These are phyloP conservation scores for Girardia tigrina DNA, from an alignment of 2,888 invertebrate genomes.

Conservation along the genomic window DNA sequence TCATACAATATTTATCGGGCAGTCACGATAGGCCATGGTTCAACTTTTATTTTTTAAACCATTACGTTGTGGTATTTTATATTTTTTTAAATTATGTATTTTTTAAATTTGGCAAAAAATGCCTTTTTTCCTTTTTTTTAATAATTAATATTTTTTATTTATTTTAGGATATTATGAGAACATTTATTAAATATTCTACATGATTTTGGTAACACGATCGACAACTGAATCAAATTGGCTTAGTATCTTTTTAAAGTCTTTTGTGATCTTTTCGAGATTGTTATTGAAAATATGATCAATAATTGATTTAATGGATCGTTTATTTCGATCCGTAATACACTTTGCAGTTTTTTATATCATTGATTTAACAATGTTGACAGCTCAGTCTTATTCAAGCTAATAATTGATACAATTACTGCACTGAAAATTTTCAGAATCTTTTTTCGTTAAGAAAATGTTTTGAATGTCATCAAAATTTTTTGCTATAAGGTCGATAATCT, in stretches of 20 bases:
- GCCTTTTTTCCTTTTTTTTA: too few relatives aligned
- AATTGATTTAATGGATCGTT: not conserved
- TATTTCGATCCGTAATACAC: constrained; percentile 10
- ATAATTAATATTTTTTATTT: too few relatives aligned
- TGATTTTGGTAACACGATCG: not conserved
- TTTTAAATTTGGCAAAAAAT: too few relatives aligned
- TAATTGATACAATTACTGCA: not conserved
- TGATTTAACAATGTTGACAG: not conserved
- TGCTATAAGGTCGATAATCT: not conserved
- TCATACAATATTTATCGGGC: too few relatives aligned
- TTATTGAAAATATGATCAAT: not conserved
- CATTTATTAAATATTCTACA: not conserved
- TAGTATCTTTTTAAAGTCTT: not conserved
- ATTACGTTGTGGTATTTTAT: too few relatives aligned
- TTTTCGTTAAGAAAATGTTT: not conserved
- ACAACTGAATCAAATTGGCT: not conserved
- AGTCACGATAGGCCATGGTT: too few relatives aligned
- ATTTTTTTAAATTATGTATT: too few relatives aligned
- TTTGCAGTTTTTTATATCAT: not conserved
- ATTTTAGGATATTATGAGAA: too few relatives aligned
- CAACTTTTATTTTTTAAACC: too few relatives aligned
- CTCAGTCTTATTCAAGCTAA: not conserved
- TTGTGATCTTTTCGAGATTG: not conserved
- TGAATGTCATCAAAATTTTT: not conserved
- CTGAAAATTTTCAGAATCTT: not conserved